phyloP scores from a whole-genome alignment of 2,113 vertebrate genomes.

The Paratilapia polleni region DNA sequence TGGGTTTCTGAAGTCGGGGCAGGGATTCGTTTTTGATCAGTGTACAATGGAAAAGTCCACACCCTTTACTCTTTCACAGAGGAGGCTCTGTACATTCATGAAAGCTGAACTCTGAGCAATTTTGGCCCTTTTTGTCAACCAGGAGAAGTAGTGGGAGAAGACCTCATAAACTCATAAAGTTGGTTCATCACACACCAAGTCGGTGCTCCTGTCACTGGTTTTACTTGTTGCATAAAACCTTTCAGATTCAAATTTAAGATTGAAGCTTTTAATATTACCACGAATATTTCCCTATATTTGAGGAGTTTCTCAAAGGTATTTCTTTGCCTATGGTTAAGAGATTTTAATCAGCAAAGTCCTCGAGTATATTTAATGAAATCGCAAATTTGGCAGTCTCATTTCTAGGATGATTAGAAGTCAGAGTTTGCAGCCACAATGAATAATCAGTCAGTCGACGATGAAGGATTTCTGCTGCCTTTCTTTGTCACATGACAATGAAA shows the following conservation, averaged over 20 bases:
- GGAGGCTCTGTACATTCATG: not conserved
- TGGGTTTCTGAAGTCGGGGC: not conserved
- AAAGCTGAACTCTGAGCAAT: constrained; percentile 15
- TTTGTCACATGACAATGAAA: not conserved
- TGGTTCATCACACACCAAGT: not conserved
- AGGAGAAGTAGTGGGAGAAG: not conserved
- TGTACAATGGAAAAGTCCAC: constrained; percentile 46
- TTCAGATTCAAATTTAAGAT: not conserved
- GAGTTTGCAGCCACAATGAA: not conserved
- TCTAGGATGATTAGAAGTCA: not conserved
- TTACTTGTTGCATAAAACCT: not conserved
- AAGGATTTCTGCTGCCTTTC: not conserved
- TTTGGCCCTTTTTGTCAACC: constrained; percentile 12
- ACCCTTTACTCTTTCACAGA: constrained; percentile 37
- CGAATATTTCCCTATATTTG: not conserved
- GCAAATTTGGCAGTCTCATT: not conserved
- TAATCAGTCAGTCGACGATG: not conserved
- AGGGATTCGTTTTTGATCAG: not conserved
- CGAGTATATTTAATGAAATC: not conserved
- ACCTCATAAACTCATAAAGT: not conserved
- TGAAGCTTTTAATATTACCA: not conserved
- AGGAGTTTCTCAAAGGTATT: not conserved
- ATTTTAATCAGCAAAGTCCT: not conserved
- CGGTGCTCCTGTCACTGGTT: not conserved
- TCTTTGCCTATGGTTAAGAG: not conserved